Evolutionary conservation across 2,113 vertebrate species (phyloP).

Genomic region (Sciurus niger): DNA sequence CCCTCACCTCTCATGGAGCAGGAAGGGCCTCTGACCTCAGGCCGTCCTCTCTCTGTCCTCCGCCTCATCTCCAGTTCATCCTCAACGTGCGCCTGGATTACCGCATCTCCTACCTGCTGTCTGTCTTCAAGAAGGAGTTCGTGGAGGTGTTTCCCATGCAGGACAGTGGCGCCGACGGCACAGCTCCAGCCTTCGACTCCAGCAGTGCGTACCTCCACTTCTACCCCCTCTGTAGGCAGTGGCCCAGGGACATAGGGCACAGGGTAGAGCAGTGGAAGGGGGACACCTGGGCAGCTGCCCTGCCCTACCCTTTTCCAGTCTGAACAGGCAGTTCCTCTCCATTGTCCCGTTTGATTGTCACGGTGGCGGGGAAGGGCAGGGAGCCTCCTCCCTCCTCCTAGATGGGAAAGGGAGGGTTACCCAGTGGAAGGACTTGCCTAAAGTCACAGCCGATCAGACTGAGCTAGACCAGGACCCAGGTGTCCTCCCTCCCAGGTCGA

Average conservation of each 20-base stretch:
- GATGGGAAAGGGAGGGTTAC: neutral
- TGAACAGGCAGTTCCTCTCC: neutral
- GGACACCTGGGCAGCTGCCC: neutral
- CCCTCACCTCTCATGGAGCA: accelerated
- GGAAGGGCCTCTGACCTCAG: neutral
- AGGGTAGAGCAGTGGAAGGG: too few species aligned
- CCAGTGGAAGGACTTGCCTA: neutral
- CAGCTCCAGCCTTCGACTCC: slow-evolving; percentile 93
- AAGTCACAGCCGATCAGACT: neutral
- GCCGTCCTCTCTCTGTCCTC: neutral
- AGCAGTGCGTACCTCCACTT: slow-evolving; percentile 89
- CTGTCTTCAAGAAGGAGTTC: slow-evolving; percentile 99
- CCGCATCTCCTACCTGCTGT: slow-evolving; percentile 97
- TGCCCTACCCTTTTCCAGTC: neutral
- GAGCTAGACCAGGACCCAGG: neutral
- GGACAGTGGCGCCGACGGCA: slow-evolving; percentile 93
- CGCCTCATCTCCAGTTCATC: slow-evolving; percentile 92
- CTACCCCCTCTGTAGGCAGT: neutral
- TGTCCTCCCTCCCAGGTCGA: neutral
- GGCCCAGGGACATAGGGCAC: too few species aligned
- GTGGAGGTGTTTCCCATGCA: slow-evolving; percentile 97
- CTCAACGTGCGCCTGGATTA: slow-evolving; percentile 98
- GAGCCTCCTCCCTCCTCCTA: neutral
- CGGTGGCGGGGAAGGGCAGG: neutral
- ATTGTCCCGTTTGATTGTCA: neutral